Evolutionary conservation across 92 coral and sea anemone species (phyloP).

Genomic region (Isaurus tuberculatus): DNA sequence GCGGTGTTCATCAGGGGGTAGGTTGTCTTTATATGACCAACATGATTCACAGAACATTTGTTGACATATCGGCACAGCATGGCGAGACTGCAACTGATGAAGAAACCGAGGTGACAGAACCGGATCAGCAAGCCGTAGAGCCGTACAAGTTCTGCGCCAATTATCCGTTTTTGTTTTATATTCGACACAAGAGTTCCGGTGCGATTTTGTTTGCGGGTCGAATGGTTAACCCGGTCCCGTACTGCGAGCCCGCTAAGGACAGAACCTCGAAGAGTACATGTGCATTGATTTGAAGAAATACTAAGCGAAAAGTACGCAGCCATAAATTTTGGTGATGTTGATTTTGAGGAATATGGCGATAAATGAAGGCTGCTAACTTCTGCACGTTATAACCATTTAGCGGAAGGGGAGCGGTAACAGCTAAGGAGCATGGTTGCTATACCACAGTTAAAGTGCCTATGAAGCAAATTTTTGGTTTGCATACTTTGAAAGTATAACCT

Average conservation of each 20-base stretch:
- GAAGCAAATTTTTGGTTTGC: no score
- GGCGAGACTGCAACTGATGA: not conserved
- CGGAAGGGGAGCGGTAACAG: no score
- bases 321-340: no score
- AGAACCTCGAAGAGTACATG: not conserved
- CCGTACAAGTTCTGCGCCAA: slow-evolving; percentile 23
- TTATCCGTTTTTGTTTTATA: slow-evolving; percentile 31
- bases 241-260: not conserved
- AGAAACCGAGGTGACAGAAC: not conserved
- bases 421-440: no score
- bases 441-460: no score
- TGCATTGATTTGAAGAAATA: not conserved
- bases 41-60: slow-evolving; percentile 1
- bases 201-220: slow-evolving; percentile 41
- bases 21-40: slow-evolving; percentile 18
- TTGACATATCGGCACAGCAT: not conserved
- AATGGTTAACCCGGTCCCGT: slow-evolving; percentile 27
- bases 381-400: no score
- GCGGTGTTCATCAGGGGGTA: not conserved
- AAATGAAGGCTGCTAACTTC: no score
- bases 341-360: no score
- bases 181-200: slow-evolving; percentile 38
- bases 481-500: no score
- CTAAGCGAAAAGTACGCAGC: not conserved
- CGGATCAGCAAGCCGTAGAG: not conserved